Conservation (phyloP, 2,113 vertebrate species). For the Myotis brandtii region DNA sequence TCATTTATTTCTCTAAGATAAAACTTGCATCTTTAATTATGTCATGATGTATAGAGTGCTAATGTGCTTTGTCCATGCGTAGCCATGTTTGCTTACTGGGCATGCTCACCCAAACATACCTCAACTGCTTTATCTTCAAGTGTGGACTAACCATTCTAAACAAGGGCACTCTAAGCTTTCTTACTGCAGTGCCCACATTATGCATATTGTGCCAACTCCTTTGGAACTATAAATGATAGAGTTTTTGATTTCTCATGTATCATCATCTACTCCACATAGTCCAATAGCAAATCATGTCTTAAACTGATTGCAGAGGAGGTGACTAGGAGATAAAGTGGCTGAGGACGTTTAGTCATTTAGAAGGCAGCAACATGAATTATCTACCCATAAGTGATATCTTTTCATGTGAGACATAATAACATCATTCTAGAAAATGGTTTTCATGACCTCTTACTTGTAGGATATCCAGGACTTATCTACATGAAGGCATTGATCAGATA, state of each 20-base stretch:
- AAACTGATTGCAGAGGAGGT: neutral
- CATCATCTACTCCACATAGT: neutral
- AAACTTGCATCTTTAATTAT: neutral
- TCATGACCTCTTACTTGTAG: conserved; percentile 21
- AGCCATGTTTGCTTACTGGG: too few relatives aligned
- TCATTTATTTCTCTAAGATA: conserved; percentile 16
- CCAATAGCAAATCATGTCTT: neutral
- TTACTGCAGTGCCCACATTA: neutral
- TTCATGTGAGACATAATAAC: conserved; percentile 41
- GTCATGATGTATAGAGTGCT: neutral
- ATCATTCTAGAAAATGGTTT: conserved; percentile 59
- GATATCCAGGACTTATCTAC: conserved; percentile 9
- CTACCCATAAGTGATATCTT: neutral
- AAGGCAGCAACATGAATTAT: conserved; percentile 30
- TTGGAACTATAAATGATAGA: neutral
- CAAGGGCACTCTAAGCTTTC: neutral
- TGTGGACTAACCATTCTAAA: neutral
- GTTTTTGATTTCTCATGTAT: neutral
- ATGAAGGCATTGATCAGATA: conserved; percentile 32
- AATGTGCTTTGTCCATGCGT: neutral
- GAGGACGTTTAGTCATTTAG: neutral
- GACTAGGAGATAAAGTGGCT: neutral
- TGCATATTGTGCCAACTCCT: neutral
- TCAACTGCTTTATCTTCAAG: neutral
- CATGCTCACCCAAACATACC: too few relatives aligned